Percentiles rank a stretch among this genome's conserved stretches.
phyloP scores from a whole-genome alignment of 2,113 vertebrate species.

The Microtus ochrogaster region DNA sequence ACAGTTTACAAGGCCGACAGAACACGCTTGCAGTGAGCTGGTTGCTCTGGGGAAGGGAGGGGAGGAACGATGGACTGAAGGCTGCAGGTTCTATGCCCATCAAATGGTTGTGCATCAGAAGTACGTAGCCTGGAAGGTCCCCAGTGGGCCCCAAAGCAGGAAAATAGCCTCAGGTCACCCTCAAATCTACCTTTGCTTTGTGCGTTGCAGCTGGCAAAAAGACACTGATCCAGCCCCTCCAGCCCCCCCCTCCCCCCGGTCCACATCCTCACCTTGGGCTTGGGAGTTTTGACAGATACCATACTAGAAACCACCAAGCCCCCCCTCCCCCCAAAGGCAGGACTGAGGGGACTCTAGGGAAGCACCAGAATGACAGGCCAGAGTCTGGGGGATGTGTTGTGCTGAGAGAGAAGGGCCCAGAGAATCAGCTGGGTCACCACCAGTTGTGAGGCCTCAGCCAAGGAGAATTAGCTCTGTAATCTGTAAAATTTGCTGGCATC shows the following conservation, averaged over 20 bases:
- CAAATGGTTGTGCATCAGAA: not conserved
- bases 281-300: not conserved
- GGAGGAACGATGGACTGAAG: not conserved
- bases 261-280: too few species aligned
- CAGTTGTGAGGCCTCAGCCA: not conserved
- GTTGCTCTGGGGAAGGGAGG: not conserved
- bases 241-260: too few species aligned
- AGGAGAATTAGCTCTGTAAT: not conserved
- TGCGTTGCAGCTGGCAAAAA: too few species aligned
- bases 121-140: not conserved
- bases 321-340: not conserved
- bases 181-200: not conserved
- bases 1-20: not conserved
- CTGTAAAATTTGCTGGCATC: not conserved
- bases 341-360: not conserved
- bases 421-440: too few species aligned
- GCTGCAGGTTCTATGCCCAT: not conserved
- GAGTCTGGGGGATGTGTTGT: not conserved
- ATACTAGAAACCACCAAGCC: too few species aligned
- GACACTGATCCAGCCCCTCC: not conserved
- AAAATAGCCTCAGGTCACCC: not conserved
- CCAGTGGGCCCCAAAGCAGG: not conserved
- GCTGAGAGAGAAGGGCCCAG: not conserved
- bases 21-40: fast-evolving
- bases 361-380: not conserved